A percentile compares a stretch with the other conserved stretches of the same genome.
These are phyloP conservation scores for Chelonia mydas DNA, from an alignment of 2,797 vertebrate genomes.

Conservation along the genomic window DNA sequence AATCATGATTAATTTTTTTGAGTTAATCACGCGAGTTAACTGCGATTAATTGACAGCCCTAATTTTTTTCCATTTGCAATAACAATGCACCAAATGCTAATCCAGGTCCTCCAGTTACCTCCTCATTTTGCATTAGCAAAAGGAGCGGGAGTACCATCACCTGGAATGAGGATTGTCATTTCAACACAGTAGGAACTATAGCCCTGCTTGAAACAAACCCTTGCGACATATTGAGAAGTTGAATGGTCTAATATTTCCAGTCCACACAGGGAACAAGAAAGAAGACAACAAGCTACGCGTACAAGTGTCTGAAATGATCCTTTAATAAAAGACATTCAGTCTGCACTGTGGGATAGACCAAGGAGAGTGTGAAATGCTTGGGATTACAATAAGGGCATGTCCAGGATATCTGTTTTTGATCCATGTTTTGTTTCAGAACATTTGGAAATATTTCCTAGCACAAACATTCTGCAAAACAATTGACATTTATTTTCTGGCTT, in stretches of 20 bases:
- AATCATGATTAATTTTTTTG: too few relatives aligned
- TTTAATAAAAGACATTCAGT: not conserved
- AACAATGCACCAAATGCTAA: fast-evolving
- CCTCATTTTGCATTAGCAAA: not conserved
- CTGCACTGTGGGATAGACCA: not conserved
- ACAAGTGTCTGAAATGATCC: not conserved
- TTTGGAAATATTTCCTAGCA: not conserved
- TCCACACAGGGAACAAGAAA: not conserved
- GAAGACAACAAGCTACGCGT: not conserved
- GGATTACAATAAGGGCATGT: not conserved
- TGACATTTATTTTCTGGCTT: not conserved
- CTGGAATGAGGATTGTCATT: not conserved
- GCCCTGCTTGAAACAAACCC: not conserved
- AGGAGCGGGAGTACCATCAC: fast-evolving
- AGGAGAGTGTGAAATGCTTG: not conserved
- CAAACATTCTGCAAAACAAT: fast-evolving
- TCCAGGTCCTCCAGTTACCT: not conserved
- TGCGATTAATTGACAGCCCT: too few relatives aligned
- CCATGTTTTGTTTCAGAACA: not conserved
- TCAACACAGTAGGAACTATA: not conserved
- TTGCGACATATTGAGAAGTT: not conserved
- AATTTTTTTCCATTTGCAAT: not conserved
- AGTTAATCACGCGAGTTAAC: too few relatives aligned
- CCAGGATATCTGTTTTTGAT: fast-evolving
- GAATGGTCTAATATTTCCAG: not conserved